These are phyloP conservation scores for Drosophila trapezifrons DNA, from an alignment of 1,140 invertebrate genomes.

Conservation along the genomic window DNA sequence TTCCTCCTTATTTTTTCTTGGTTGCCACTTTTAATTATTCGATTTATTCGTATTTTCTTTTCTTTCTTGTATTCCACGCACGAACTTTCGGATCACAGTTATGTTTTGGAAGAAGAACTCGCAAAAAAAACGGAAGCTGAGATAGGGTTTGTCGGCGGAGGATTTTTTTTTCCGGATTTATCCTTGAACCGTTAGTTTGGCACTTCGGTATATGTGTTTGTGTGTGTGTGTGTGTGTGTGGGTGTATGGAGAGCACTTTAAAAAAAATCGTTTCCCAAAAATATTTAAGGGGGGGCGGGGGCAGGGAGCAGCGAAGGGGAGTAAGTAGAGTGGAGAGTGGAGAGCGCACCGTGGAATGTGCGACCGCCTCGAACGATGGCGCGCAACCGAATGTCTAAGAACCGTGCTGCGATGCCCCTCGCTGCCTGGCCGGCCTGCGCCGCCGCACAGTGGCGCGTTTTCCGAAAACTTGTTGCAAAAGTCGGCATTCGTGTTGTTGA, in stretches of 20 bases:
- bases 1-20: conserved; percentile 4
- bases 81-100: conserved; percentile 28
- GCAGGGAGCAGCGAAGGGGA: not conserved
- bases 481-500: too few relatives aligned
- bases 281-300: not conserved
- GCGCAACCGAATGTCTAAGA: conserved; percentile 82
- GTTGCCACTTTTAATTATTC: conserved; percentile 35
- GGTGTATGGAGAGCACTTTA: conserved; percentile 25
- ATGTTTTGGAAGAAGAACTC: conserved; percentile 6
- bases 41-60: not conserved
- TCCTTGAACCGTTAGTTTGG: conserved; percentile 3
- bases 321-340: not conserved
- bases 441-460: not conserved
- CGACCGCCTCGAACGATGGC: conserved; percentile 82
- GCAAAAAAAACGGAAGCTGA: conserved; percentile 19
- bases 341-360: conserved; percentile 76
- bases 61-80: conserved; percentile 6
- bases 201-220: conserved; percentile 7
- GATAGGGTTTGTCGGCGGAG: not conserved
- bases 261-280: conserved; percentile 24
- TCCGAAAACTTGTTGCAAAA: too few relatives aligned
- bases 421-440: conserved; percentile 34
- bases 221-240: not conserved
- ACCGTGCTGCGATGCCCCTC: conserved; percentile 52
- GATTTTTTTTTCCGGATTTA: not conserved